Conservation (phyloP, 2,113 vertebrate genomes). For the Datnioides undecimradiatus region DNA sequence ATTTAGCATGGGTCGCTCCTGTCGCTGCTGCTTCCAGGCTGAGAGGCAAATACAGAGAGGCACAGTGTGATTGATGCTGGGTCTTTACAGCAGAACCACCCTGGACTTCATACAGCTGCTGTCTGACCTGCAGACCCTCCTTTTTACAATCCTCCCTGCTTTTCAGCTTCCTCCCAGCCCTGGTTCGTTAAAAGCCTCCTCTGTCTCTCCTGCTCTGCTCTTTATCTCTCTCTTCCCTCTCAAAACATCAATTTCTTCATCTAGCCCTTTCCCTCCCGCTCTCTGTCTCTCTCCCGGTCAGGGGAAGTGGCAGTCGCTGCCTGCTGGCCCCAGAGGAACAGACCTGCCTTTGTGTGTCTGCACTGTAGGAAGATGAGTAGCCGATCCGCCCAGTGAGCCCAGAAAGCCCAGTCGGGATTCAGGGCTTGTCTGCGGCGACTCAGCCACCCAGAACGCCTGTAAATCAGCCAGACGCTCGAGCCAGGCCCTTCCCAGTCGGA, state of each 20-base stretch:
- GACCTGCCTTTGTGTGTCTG: conserved; percentile 73
- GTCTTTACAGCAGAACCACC: conserved; percentile 7
- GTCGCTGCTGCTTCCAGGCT: conserved; percentile 18
- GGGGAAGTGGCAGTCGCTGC: conserved; percentile 61
- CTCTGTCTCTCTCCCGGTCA: conserved; percentile 48
- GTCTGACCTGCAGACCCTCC: conserved; percentile 25
- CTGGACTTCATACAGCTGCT: conserved; percentile 13
- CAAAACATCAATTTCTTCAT: conserved; percentile 49
- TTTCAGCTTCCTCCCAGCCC: conserved; percentile 14
- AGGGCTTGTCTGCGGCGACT: conserved; percentile 46
- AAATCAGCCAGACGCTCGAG: conserved; percentile 64
- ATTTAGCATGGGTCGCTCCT: conserved; percentile 56
- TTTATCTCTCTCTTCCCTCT: conserved; percentile 30
- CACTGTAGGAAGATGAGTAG: conserved; percentile 72
- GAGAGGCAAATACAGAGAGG: conserved; percentile 37
- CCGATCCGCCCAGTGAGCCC: conserved; percentile 60
- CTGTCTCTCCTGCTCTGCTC: conserved; percentile 10
- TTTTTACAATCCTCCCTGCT: not conserved
- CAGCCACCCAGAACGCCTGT: conserved; percentile 63
- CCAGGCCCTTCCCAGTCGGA: conserved; percentile 22
- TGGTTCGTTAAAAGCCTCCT: conserved; percentile 9
- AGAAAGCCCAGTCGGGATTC: conserved; percentile 60
- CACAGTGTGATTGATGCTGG: conserved; percentile 30
- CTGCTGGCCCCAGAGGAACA: conserved; percentile 71
- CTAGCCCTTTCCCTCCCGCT: conserved; percentile 30